Percentiles rank a stretch among this genome's conserved stretches.
Evolutionary conservation across 2,797 vertebrate genomes (phyloP).

Genomic region (Anguilla marmorata): DNA sequence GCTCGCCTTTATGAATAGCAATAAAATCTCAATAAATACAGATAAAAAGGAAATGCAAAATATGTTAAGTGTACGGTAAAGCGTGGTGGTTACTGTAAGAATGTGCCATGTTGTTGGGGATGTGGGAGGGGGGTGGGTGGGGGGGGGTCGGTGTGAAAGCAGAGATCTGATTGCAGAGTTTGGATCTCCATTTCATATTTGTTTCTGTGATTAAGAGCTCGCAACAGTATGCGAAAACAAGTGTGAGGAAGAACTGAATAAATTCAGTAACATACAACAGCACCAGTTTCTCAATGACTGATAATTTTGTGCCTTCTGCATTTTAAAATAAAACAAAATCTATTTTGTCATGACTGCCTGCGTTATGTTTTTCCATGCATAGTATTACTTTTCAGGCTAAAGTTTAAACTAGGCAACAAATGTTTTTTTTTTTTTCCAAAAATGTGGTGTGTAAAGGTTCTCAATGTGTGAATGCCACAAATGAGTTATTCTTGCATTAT

Average conservation of each 20-base stretch:
- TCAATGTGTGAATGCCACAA: not conserved
- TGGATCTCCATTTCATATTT: constrained; percentile 29
- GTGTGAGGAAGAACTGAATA: not conserved
- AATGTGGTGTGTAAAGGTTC: not conserved
- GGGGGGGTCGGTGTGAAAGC: constrained; percentile 39
- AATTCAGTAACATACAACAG: not conserved
- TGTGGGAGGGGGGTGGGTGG: constrained; percentile 35
- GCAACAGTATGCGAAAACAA: constrained; percentile 14
- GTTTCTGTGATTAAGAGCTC: constrained; percentile 14
- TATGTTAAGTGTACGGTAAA: constrained; percentile 55
- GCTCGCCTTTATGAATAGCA: constrained; percentile 68
- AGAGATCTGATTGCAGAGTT: constrained; percentile 62
- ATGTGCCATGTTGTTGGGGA: constrained; percentile 61
- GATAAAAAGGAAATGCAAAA: constrained; percentile 72
- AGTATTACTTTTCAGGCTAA: not conserved
- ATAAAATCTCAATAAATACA: constrained; percentile 71
- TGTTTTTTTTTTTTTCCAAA: not conserved
- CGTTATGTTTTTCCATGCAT: not conserved
- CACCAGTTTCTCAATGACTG: not conserved
- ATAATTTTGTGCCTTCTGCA: not conserved
- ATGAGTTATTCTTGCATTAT: not conserved
- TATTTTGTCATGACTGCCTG: not conserved
- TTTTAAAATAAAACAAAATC: constrained; percentile 3
- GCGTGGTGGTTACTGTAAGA: constrained; percentile 49
- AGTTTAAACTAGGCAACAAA: not conserved